phyloP scores from a whole-genome alignment of 64 coral and sea anemone genomes.

The Astreopora myriophthalma region DNA sequence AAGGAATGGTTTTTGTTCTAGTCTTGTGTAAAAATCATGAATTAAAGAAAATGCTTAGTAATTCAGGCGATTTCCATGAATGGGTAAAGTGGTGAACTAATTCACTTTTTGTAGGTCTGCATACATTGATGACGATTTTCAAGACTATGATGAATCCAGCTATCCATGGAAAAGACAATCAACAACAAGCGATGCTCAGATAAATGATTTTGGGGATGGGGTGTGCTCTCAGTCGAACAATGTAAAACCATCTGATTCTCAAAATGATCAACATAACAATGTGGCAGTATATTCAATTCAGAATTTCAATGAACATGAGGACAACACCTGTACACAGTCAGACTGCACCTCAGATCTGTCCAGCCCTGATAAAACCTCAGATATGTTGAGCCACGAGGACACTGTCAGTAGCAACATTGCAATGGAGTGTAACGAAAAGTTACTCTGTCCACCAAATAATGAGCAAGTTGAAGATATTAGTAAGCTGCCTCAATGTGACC shows the following conservation, averaged over 20 bases:
- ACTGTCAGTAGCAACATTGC: background rate
- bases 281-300: background rate
- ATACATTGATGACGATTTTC: conserved; percentile 57
- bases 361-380: background rate
- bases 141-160: conserved; percentile 41
- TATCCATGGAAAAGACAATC: conserved; percentile 44
- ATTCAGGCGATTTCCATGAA: too few relatives aligned
- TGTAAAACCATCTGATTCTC: background rate
- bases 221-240: background rate
- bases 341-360: background rate
- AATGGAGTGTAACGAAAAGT: background rate
- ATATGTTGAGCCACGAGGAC: too few relatives aligned
- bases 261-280: background rate
- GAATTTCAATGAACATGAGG: background rate
- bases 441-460: background rate
- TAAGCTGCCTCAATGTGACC: background rate
- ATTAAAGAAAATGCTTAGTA: too few relatives aligned
- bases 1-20: too few relatives aligned
- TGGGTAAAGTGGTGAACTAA: too few relatives aligned
- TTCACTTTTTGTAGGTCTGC: conserved; percentile 43
- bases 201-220: background rate
- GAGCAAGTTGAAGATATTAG: background rate
- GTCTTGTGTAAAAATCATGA: too few relatives aligned
- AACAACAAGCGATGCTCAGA: background rate
- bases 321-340: background rate